phyloP scores from a whole-genome alignment of 2,113 vertebrate genomes.

The Bos taurus region ARS-UCD2.0 NC_037338.1:56333001-56333500 shows the following conservation, averaged over 20 bases:
- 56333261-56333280: background rate
- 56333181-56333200: background rate
- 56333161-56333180: background rate
- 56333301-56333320: background rate
- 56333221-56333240: background rate
- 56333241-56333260: background rate
- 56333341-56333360: background rate
- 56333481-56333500: background rate
- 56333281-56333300: background rate
- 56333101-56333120: background rate
- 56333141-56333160: background rate
- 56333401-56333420: background rate
- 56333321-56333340: background rate
- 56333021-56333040: background rate
- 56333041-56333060: background rate
- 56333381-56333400: background rate
- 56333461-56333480: background rate
- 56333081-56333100: background rate
- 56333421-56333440: background rate
- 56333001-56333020: background rate
- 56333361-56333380: background rate
- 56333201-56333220: background rate
- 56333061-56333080: background rate
- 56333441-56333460: background rate
- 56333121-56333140: background rate